Evolutionary conservation across 2,888 invertebrate species (phyloP), one percentile per base, ranked within the genome.

Genomic region (Xanthorhoe designata): DNA sequence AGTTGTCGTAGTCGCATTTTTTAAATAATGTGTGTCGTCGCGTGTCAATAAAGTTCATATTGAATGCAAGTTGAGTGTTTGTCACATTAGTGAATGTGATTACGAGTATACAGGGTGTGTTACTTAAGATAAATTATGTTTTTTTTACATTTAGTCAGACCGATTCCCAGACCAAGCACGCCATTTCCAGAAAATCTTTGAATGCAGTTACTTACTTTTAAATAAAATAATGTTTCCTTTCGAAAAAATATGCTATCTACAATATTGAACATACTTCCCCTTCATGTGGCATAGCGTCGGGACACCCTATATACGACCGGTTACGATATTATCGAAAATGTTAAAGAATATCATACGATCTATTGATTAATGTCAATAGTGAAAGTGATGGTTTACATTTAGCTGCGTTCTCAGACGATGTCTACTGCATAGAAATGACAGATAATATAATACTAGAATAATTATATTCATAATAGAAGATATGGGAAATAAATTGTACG

Each of bases 21-120:
- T 4, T 32, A 29, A 49, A 49, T 57, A 13, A 49, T 32, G 15
- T 57, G 45, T 49, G 32, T 49, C 32, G 15, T 32, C 49, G 56
- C 56, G 56, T 47, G n/a, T 49, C 49, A 49, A 58, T 58, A 58
- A 50, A 18, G 13, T 49, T 18, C 10, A 49, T 29, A 47, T 56
- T 50, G 6, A 58, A 58, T 49, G 32, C 18, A 35, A 29, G 15
- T 56, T 8, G 56, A 56, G 56, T 15, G 45, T 29, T n/a, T 47
- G 56, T 17, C 56, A 47, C 35, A 53, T 54, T 54, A 42, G 55
- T 55, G 42, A 42, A 32, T 57, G 10, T 4, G 4, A 13, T 35
- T 32, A 47, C 9, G 24, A 24, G 24, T 24, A 24, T 24, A 38
- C 35, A 38, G 10, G 10, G 9, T 6, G 9, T 6, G 9, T 24